Evolutionary conservation across 1,140 invertebrate species (phyloP).

Genomic region (Andricus grossulariae): DNA sequence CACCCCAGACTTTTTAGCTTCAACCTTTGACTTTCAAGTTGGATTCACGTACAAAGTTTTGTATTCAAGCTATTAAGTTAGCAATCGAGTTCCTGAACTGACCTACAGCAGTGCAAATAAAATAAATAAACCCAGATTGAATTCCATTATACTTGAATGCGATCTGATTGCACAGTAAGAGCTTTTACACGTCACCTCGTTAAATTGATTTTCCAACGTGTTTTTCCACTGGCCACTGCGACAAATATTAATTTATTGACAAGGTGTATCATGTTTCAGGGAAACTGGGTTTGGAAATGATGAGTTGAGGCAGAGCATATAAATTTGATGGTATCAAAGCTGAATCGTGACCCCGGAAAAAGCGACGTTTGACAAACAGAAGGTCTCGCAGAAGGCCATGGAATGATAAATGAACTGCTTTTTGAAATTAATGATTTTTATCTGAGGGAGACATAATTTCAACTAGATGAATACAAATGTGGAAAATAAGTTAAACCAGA

Average conservation of each 20-base stretch:
- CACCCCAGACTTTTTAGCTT: background rate
- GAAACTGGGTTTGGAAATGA: background rate
- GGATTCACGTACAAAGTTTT: background rate
- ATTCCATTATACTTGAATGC: slow-evolving; percentile 5
- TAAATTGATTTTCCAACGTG: background rate
- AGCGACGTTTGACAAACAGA: background rate
- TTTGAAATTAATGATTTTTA: background rate
- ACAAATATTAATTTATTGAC: background rate
- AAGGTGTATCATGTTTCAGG: background rate
- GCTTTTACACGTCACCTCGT: background rate
- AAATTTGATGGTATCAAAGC: background rate
- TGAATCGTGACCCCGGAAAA: background rate
- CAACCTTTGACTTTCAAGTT: background rate
- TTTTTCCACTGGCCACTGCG: background rate
- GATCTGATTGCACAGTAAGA: slow-evolving; percentile 1
- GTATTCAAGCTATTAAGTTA: background rate
- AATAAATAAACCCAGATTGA: background rate
- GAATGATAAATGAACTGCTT: slow-evolving; percentile 6
- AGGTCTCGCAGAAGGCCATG: background rate
- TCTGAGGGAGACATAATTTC: too few species aligned
- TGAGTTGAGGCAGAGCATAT: background rate
- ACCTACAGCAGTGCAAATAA: background rate
- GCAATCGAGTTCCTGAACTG: background rate
- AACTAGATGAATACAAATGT: too few species aligned
- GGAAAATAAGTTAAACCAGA: too few species aligned